phyloP scores from a whole-genome alignment of 2,888 invertebrate species.

The Fragum fragum region DNA sequence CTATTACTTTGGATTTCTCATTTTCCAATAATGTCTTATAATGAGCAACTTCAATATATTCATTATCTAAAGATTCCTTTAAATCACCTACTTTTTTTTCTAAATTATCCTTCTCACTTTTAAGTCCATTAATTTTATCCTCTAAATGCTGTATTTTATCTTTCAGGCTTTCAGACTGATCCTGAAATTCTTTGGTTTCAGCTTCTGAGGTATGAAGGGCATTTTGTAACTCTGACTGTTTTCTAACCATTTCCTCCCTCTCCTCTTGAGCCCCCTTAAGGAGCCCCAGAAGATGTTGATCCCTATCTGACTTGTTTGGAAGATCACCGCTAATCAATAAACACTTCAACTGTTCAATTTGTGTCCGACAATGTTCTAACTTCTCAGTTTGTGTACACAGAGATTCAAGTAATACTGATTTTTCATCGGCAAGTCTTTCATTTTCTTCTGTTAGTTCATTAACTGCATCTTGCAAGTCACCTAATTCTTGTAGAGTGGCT shows the following conservation, averaged over 20 bases:
- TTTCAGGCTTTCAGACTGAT: constrained; percentile 88
- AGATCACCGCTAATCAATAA: constrained; percentile 87
- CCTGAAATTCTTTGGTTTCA: constrained; percentile 80
- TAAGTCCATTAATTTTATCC: constrained; percentile 91
- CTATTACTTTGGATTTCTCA: constrained; percentile 93
- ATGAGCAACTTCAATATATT: constrained; percentile 93
- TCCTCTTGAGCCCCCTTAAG: constrained; percentile 89
- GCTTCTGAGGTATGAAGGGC: constrained; percentile 89
- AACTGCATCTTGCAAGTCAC: constrained; percentile 95
- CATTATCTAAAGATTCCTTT: constrained; percentile 91
- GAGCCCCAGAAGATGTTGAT: constrained; percentile 92
- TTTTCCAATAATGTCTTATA: constrained; percentile 93
- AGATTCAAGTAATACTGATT: constrained; percentile 95
- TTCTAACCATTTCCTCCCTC: constrained; percentile 87
- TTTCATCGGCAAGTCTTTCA: constrained; percentile 95
- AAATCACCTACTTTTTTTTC: constrained; percentile 91
- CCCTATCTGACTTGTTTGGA: constrained; percentile 86
- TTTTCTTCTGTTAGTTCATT: constrained; percentile 95
- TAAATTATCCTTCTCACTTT: constrained; percentile 91
- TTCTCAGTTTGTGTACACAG: constrained; percentile 97
- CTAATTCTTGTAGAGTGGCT: constrained; percentile 96
- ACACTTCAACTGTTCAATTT: constrained; percentile 94
- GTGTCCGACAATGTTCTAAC: constrained; percentile 94
- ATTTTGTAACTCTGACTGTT: constrained; percentile 93
- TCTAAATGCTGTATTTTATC: constrained; percentile 91